These are phyloP conservation scores for Puntigrus tetrazona DNA, from an alignment of 2,113 vertebrate genomes.

Conservation along the genomic window DNA sequence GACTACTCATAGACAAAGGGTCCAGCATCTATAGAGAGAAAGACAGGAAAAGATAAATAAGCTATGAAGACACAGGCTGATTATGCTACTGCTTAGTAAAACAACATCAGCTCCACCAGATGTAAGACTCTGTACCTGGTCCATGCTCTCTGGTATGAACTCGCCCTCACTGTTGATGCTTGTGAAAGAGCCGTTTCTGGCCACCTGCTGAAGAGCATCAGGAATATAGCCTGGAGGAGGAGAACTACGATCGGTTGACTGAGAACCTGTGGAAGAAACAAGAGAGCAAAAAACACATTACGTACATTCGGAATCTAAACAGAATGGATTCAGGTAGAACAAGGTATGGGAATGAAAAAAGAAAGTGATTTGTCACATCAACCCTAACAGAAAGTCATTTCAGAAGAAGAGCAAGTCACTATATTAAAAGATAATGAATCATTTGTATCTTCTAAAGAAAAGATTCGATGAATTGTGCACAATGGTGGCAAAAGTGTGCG, in stretches of 20 bases:
- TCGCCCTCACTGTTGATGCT: slow-evolving; percentile 99
- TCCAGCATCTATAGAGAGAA: slow-evolving; percentile 88
- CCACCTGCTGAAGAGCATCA: slow-evolving; percentile 93
- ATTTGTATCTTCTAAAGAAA: background rate
- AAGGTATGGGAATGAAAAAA: background rate
- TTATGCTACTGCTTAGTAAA: background rate
- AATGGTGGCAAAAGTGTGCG: background rate
- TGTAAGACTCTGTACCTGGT: slow-evolving; percentile 81
- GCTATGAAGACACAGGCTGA: background rate
- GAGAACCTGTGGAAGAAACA: slow-evolving; percentile 75
- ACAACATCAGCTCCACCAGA: background rate
- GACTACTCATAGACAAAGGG: slow-evolving; percentile 95
- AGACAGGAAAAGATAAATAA: background rate
- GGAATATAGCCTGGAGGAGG: slow-evolving; percentile 98
- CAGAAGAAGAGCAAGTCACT: background rate
- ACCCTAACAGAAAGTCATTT: background rate
- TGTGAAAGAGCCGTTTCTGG: slow-evolving; percentile 96
- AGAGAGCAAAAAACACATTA: background rate
- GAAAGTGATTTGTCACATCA: background rate
- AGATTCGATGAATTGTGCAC: background rate
- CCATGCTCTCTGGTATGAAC: slow-evolving; percentile 99
- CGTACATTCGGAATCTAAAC: background rate
- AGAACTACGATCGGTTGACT: slow-evolving; percentile 90
- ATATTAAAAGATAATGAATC: background rate
- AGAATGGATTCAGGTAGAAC: background rate